Evolutionary conservation across 2,888 invertebrate genomes (phyloP), one percentile per base, ranked within the genome.

Genomic region (Erebia palarica): DNA sequence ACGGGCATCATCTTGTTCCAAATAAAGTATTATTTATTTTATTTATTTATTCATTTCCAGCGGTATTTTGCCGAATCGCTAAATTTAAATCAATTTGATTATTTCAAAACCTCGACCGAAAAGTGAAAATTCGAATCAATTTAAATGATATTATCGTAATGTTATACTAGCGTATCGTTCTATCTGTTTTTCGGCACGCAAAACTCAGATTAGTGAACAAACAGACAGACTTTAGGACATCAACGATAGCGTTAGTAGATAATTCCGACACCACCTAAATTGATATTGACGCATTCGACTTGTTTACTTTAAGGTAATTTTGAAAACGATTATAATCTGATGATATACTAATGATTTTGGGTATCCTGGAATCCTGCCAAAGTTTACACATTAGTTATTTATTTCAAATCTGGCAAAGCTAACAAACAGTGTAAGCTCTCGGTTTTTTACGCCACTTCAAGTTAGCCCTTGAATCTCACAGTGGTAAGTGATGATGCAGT

Each of bases 81-180:
- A 55, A 53, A 53, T 53, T n/a, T 9, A 53, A 16, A 53, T 18
- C 55, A 18, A 55, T 55, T 55, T 55, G 18, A 11, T 55, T 18
- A 55, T 55, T 16, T 55, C 55, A 10, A 55, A 55, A 55, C 18
- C 18, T 55, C 10, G 0, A 55, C 55, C 18, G 18, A 64, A 73
- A 65, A 61, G 55, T 21, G n/a, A 55, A 51, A 63, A 47, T 59
- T 18, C 51, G 51, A 61, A 51, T 51, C 53, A 36, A 27, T 51
- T 68, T 49, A 16, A 18, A n/a, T 51, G 16, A 21, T 59, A 51
- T 21, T 63, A 63, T 63, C 49, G 21, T 69, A 9, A 57, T 71
- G 70, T 71, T 67, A 64, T 71, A 64, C 68, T 51, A 71, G 57
- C 71, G 51, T 64, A 71, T 67, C 71, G 63, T 44, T 36, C 18